A percentile compares a stretch with the other conserved stretches of the same genome.
These are phyloP conservation scores for Cyphomyrus plagiostoma DNA, from an alignment of 2,113 vertebrate species.

Conservation along the genomic window DNA sequence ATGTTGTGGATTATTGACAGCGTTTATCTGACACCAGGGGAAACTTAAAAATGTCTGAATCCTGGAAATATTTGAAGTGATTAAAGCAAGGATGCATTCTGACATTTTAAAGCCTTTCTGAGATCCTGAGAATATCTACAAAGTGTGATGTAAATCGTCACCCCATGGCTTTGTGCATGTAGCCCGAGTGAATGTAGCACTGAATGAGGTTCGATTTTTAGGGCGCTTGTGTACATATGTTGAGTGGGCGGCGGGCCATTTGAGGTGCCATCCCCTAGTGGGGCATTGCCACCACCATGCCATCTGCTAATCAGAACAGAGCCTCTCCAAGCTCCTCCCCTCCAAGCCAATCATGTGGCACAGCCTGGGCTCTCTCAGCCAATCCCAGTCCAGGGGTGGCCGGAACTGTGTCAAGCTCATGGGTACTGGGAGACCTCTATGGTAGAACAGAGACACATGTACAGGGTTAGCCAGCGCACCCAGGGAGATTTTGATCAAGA, in stretches of 20 bases:
- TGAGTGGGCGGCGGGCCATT: constrained; percentile 33
- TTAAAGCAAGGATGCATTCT: not conserved
- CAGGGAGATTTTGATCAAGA: not conserved
- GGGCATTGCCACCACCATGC: constrained; percentile 33
- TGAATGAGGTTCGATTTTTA: not conserved
- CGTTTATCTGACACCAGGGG: constrained; percentile 13
- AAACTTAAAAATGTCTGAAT: constrained; percentile 8
- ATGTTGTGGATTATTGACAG: not conserved
- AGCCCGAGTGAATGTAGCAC: not conserved
- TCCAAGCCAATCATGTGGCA: constrained; percentile 30
- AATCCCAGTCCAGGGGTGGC: constrained; percentile 6
- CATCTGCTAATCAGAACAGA: constrained; percentile 53
- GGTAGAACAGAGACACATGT: constrained; percentile 3
- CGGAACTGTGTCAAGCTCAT: not conserved
- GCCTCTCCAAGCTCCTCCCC: constrained; percentile 33
- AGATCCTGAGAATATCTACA: not conserved
- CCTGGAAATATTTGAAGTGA: constrained; percentile 1
- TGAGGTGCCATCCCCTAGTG: constrained; percentile 36
- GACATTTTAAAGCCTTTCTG: not conserved
- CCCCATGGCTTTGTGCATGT: not conserved
- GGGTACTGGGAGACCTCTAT: not conserved
- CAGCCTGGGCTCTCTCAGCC: constrained; percentile 18
- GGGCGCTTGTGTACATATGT: constrained; percentile 27
- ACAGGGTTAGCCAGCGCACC: not conserved
- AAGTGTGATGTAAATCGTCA: not conserved